Percentiles rank a stretch among this genome's conserved stretches.
phyloP scores from a whole-genome alignment of 2,888 invertebrate species.

The Eumerus sabulonum region DNA sequence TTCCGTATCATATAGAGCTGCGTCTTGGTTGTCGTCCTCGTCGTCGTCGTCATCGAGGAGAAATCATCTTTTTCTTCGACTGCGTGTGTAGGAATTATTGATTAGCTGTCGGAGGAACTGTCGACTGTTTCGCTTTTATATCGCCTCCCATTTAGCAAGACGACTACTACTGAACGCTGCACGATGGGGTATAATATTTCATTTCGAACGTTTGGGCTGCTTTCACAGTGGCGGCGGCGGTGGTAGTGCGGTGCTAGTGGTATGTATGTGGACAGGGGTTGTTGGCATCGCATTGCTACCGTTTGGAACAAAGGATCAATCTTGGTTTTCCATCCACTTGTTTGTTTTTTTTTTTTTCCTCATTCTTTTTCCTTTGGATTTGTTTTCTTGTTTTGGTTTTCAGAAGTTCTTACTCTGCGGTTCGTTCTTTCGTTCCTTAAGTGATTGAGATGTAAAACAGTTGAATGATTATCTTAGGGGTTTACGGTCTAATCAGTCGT shows the following conservation, averaged over 20 bases:
- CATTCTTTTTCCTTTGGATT: constrained; percentile 3
- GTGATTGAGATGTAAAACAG: constrained; percentile 63
- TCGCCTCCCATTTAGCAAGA: constrained; percentile 59
- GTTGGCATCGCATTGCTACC: constrained; percentile 66
- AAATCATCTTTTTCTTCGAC: constrained; percentile 63
- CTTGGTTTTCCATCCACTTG: constrained; percentile 16
- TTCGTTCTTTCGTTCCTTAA: constrained; percentile 4
- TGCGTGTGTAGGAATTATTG: constrained; percentile 68
- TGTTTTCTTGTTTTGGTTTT: constrained; percentile 13
- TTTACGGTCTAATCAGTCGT: constrained; percentile 57
- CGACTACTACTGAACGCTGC: not conserved
- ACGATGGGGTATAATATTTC: constrained; percentile 57
- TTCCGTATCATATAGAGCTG: no score
- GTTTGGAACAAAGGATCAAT: constrained; percentile 67
- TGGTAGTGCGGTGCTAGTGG: no score
- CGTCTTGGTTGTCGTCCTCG: not conserved
- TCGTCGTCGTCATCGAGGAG: no score
- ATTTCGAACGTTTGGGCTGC: constrained; percentile 37
- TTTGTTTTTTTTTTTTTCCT: constrained; percentile 14
- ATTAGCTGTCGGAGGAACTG: constrained; percentile 67
- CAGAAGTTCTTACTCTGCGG: not conserved
- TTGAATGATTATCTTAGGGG: constrained; percentile 60
- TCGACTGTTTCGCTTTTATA: constrained; percentile 67
- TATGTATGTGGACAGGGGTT: constrained; percentile 61
- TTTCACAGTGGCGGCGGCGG: no score